phyloP scores from a whole-genome alignment of 2,797 vertebrate genomes.

The Phalanger gymnotis region DNA sequence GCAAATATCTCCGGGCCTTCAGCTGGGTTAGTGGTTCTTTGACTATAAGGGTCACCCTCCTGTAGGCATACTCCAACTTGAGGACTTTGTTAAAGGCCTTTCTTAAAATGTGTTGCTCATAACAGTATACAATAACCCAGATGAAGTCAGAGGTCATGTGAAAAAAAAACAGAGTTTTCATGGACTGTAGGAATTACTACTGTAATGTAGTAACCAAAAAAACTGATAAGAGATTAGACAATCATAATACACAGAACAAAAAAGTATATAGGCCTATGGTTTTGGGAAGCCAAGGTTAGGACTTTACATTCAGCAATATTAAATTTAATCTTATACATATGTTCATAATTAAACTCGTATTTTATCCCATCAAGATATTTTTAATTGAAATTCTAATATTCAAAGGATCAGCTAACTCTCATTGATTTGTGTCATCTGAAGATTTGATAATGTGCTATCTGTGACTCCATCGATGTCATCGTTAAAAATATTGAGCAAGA shows the following conservation, averaged over 20 bases:
- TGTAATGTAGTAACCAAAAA: not conserved
- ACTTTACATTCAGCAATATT: not conserved
- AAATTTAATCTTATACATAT: not conserved
- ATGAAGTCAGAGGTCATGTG: not conserved
- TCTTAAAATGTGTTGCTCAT: not conserved
- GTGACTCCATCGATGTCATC: not conserved
- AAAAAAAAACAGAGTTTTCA: not conserved
- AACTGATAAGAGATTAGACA: not conserved
- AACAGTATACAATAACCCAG: not conserved
- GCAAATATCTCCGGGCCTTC: not conserved
- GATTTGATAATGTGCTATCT: not conserved
- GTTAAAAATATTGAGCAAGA: not conserved
- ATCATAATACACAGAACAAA: not conserved
- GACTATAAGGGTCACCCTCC: not conserved
- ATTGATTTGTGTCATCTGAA: not conserved
- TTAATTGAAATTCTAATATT: not conserved
- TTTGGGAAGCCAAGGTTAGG: not conserved
- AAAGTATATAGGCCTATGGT: not conserved
- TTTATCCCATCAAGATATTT: not conserved
- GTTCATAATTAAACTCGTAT: not conserved
- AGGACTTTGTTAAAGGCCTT: too few species aligned
- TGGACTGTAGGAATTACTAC: not conserved
- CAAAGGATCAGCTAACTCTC: not conserved
- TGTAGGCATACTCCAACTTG: not conserved
- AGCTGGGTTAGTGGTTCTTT: not conserved